Conservation (phyloP, 2,113 vertebrate genomes). For the Apodemus sylvaticus region DNA sequence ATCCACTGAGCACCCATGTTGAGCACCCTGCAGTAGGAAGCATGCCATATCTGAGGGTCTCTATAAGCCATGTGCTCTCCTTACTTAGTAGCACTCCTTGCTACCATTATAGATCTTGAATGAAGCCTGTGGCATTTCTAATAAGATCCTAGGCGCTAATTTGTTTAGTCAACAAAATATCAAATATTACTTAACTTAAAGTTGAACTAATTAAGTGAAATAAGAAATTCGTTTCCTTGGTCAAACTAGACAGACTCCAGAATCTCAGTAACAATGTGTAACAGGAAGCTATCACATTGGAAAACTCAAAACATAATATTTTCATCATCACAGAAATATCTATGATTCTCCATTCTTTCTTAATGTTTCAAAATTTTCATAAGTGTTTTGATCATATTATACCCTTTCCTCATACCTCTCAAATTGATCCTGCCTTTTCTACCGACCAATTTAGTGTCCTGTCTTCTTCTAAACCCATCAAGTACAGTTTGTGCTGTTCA, state of each 20-base stretch:
- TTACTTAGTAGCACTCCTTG: background rate
- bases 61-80: background rate
- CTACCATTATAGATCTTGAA: background rate
- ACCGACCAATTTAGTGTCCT: background rate
- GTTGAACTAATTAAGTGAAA: background rate
- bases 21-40: too few relatives aligned
- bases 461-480: background rate
- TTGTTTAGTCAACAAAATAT: background rate
- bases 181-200: background rate
- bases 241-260: background rate
- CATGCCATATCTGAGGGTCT: background rate
- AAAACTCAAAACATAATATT: background rate
- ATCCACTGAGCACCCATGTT: too few relatives aligned
- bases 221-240: background rate
- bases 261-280: background rate
- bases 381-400: background rate
- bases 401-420: background rate
- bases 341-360: background rate
- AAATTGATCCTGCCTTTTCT: background rate
- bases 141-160: background rate
- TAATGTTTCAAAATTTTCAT: background rate
- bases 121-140: background rate
- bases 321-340: background rate
- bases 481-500: background rate
- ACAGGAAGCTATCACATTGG: background rate